Base-by-base conservation (phyloP, 2,113 vertebrate genomes). In the Colinus virginianus region DNA sequence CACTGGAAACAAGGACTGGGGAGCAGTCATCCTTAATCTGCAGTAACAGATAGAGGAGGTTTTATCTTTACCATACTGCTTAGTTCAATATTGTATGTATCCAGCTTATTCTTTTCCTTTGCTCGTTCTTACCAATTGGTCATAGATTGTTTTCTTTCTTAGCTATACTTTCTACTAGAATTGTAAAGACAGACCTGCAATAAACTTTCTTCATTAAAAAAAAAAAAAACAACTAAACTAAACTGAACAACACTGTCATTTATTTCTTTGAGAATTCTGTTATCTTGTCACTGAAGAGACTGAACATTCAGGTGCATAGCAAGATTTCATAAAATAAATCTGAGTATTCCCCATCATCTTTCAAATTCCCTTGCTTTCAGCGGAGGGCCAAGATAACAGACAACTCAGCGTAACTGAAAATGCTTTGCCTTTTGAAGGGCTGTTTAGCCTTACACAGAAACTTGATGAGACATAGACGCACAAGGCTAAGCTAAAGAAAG, bases 181-280 rank as follows among this genome's bases (percentile, higher is more conserved):
- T 90, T 97, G 96, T 94, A 96, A 95, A 95, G 67, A 87, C 30
- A 92, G 91, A 97, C 71, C 96, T 97, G 95, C 97, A 98, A 98
- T 98, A 97, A 98, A 98, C 93, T 98, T 95, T 97, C 94, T 97
- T 97, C 96, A 97, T 89, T 90, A 62, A 94, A 97, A 95, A 91
- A 92, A 78, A 67, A 34, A 97, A 95, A 91, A 92, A 78, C 62
- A 34, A 21, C 36, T 36, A 56, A 26, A 49, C 40, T 12, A 40
- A 40, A 7, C 23, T 13, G 32, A 45, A 25, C 11, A 51, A 32
- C 46, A 71, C 38, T 63, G 34, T 67, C 15, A 69, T 75, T 94
- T 2, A 34, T 92, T 87, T 93, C 28, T 79, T 59, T 83, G 45
- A 70, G 64, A 78, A 51, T 36, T 89, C 46, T 17, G 36, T 89